Conservation (phyloP, 2,797 vertebrate species). For the Neostethus bicornis region DNA sequence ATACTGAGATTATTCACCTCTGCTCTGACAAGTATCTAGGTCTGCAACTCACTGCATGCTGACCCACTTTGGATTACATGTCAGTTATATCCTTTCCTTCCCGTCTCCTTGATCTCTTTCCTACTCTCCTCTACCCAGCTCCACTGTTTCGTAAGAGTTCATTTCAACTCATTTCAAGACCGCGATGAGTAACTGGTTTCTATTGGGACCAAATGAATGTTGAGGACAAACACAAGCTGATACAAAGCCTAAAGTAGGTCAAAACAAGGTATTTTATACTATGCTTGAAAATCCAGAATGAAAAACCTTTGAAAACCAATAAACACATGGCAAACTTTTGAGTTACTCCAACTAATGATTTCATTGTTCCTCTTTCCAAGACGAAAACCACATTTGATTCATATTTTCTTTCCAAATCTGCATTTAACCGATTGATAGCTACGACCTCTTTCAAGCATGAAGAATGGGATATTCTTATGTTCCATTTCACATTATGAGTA, state of each 20-base stretch:
- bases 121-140: slow-evolving; percentile 18
- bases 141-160: slow-evolving; percentile 9
- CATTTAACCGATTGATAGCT: not conserved
- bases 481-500: not conserved
- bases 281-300: slow-evolving; percentile 1
- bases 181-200: slow-evolving; percentile 12
- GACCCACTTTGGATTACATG: slow-evolving; percentile 41
- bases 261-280: not conserved
- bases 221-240: slow-evolving; percentile 24
- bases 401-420: not conserved
- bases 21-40: slow-evolving; percentile 22
- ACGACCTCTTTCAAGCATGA: not conserved
- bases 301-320: not conserved
- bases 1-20: slow-evolving; percentile 13
- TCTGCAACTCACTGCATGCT: slow-evolving; percentile 26
- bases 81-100: slow-evolving; percentile 19
- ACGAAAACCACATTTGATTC: not conserved
- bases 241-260: slow-evolving; percentile 2
- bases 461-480: not conserved
- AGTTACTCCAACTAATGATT: not conserved
- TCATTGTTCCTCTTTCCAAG: too few species aligned
- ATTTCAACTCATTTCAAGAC: slow-evolving; percentile 31
- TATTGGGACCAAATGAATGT: slow-evolving; percentile 13
- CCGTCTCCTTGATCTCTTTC: not conserved
- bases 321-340: not conserved